These are phyloP conservation scores for Protophormia terraenovae DNA, from an alignment of 2,888 invertebrate species.

Conservation along the genomic window DNA sequence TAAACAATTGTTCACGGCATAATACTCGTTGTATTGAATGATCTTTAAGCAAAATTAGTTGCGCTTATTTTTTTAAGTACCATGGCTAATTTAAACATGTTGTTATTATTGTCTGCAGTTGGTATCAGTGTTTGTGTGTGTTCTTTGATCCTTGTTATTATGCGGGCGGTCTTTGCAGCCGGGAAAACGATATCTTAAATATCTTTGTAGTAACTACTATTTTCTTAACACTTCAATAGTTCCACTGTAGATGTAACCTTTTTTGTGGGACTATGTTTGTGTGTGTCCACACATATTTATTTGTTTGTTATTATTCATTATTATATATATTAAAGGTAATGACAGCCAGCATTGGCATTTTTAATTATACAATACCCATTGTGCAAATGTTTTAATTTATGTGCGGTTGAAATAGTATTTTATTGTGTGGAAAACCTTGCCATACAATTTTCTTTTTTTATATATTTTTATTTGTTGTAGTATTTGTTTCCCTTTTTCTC, in stretches of 20 bases:
- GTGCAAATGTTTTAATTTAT: constrained; percentile 68
- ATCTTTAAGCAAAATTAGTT: constrained; percentile 55
- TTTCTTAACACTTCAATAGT: constrained; percentile 37
- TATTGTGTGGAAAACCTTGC: constrained; percentile 59
- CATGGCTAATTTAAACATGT: constrained; percentile 47
- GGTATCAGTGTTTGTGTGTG: background rate
- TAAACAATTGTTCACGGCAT: background rate
- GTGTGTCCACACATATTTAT: background rate
- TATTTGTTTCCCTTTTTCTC: constrained; percentile 24
- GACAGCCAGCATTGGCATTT: constrained; percentile 52
- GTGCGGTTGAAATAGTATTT: constrained; percentile 61
- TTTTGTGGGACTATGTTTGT: background rate
- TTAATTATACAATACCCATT: constrained; percentile 61
- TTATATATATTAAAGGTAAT: constrained; percentile 56
- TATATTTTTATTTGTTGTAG: constrained; percentile 27
- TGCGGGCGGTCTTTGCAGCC: constrained; percentile 38
- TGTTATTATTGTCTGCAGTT: background rate
- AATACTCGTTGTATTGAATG: constrained; percentile 2
- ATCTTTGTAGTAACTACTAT: constrained; percentile 19
- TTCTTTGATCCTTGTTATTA: constrained; percentile 22
- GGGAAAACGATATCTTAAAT: constrained; percentile 2
- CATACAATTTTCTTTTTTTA: constrained; percentile 25
- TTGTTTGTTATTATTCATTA: constrained; percentile 34
- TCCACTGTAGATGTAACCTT: background rate
- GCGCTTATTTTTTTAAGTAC: constrained; percentile 28